Evolutionary conservation across 2,797 vertebrate species (phyloP).

Genomic region (Neosilurus mollespiculum): DNA sequence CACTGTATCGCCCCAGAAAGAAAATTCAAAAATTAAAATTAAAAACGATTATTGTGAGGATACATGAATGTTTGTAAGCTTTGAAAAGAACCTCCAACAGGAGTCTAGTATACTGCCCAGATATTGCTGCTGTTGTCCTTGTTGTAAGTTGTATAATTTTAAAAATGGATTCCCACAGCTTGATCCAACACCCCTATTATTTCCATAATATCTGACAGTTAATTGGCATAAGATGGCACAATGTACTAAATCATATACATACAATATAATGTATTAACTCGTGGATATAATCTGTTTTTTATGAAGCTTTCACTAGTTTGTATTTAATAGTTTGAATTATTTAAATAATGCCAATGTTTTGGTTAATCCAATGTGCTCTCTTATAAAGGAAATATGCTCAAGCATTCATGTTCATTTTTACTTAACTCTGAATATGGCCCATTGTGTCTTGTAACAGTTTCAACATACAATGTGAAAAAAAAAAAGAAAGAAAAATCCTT

Average conservation of each 20-base stretch:
- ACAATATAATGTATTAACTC: neutral
- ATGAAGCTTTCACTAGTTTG: neutral
- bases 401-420: neutral
- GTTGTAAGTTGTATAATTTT: too few species aligned
- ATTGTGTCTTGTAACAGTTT: constrained; percentile 40
- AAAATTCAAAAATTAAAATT: too few species aligned
- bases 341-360: neutral
- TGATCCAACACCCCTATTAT: too few species aligned
- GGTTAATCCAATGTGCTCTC: neutral
- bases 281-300: neutral
- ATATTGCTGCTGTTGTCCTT: too few species aligned
- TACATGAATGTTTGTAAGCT: too few species aligned
- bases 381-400: neutral
- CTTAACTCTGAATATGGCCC: constrained; percentile 22
- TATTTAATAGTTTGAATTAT: neutral
- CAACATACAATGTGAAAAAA: neutral
- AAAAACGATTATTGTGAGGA: too few species aligned
- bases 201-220: too few species aligned
- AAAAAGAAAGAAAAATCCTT: too few species aligned
- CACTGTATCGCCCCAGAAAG: too few species aligned
- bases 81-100: too few species aligned
- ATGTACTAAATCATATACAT: neutral
- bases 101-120: too few species aligned
- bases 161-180: too few species aligned
- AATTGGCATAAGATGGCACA: neutral